These are phyloP conservation scores for Propsilocerus akamusi DNA, from an alignment of 1,140 invertebrate genomes.

Conservation along the genomic window DNA sequence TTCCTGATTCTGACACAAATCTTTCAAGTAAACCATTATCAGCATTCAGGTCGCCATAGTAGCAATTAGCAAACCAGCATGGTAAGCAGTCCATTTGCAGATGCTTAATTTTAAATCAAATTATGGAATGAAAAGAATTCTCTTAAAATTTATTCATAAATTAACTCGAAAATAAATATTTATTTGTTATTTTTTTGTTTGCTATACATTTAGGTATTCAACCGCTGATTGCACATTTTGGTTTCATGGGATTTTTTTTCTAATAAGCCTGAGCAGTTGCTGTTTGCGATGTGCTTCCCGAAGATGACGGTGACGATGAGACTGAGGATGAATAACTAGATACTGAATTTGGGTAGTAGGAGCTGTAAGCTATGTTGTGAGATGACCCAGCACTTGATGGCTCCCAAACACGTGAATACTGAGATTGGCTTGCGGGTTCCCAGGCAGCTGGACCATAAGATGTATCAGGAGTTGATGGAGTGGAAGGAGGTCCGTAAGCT, in stretches of 20 bases:
- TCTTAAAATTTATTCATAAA: too few species aligned
- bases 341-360: slow-evolving; percentile 45
- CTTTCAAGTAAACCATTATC: too few species aligned
- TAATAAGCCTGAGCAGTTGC: background rate
- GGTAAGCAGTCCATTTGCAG: too few species aligned
- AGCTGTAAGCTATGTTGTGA: slow-evolving; percentile 57
- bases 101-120: too few species aligned
- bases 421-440: slow-evolving; percentile 43
- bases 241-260: background rate
- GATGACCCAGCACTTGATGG: slow-evolving; percentile 23
- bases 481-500: slow-evolving; percentile 36
- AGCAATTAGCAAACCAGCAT: too few species aligned
- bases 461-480: slow-evolving; percentile 39
- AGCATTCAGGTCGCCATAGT: too few species aligned
- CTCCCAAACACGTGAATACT: slow-evolving; percentile 56
- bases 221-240: too few species aligned
- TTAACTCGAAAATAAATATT: too few species aligned
- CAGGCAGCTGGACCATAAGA: slow-evolving; percentile 43
- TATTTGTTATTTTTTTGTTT: too few species aligned
- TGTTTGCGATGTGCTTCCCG: background rate
- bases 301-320: slow-evolving; percentile 16
- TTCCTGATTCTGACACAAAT: too few species aligned
- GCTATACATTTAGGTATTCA: too few species aligned
- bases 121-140: too few species aligned
- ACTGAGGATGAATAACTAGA: slow-evolving; percentile 28